Evolutionary conservation across 2,113 vertebrate genomes (phyloP), one percentile per base, ranked within the genome.

Genomic region (Lepus americanus): DNA sequence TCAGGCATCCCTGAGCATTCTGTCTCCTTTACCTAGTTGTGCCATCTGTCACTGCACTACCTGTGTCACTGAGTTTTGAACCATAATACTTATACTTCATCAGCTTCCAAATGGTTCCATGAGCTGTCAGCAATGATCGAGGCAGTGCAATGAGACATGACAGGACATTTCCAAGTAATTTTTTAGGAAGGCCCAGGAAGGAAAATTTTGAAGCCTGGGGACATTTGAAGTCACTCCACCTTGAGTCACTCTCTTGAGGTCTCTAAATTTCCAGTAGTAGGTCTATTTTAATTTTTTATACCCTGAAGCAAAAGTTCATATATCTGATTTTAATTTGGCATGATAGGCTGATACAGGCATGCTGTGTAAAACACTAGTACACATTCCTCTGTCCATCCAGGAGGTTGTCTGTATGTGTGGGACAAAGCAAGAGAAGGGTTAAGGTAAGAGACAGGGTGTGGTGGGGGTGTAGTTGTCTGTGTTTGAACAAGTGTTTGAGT

Each of bases 81-180:
- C 92, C 80, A 31, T 92, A 92, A 85, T 77, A 39, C 66, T 79
- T 76, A 87, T 9, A 92, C 59, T 87, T 95, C 81, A 95, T 96
- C 85, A 84, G 51, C 77, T 81, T 87, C 78, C 82, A 88, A 63
- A 96, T 77, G 55, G 72, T n/a, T 73, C 73, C 39, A 20, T 36
- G 81, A 63, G 72, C 61, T 95, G 77, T 88, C 86, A 87, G 72
- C 53, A 85, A 44, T 78, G 89, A 85, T 88, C 36, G 81, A 76
- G 33, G 31, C 61, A 67, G 67, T 39, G 53, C 53, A 87, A 49
- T 29, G 81, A 96, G 77, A 96, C 77, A 49, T 80, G 89, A 67
- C 89, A 53, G 61, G 29, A 70, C 66, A 66, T 87, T 89, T 89
- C 61, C 33, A 78, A 87, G 80, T 69, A 82, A 87, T 69, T 39